Evolutionary conservation across 2,888 invertebrate genomes (phyloP), one percentile per base, ranked within the genome.

Genomic region (Aethes cnicana): DNA sequence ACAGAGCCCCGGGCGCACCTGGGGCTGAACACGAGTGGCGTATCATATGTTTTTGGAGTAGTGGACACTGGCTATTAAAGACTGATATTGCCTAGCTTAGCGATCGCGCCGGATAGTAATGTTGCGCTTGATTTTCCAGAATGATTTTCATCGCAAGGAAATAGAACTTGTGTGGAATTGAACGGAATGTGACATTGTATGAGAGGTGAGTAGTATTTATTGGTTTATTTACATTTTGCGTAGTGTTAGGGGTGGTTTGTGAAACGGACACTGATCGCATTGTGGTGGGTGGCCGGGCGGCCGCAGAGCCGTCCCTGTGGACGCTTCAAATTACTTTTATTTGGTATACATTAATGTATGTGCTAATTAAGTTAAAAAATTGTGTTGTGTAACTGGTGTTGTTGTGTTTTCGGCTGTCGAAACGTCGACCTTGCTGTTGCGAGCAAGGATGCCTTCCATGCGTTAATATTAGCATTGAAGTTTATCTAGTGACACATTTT

Each of bases 151-250:
- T 82, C 78, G 81, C 79, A 72, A 81, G 77, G 72, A 71, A 80
- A 82, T 88, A 85, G 80, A 79, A 79, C 70, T 83, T 75, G 72
- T 81, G 78, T 81, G 82, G 81, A 83, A 86, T 86, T 88, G 83
- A 89, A 83, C 88, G 89, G 89, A 88, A 90, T 89, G 89, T 89
- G 89, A 89, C 89, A 88, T 88, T 83, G 87, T 82, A 88, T 86
- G 83, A 86, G 83, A 89, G 89, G 89, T 89, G 66, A 84, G 88
- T 82, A 62, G 63, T 72, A 74, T 78, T 73, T 72, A 77, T 74
- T 69, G 64, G 81, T 88, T 86, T 87, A 87, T 87, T 87, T 88
- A 87, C 86, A 82, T 87, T 81, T 72, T 68, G 72, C 67, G 67
- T 68, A 68, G 68, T 72, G 74, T 72, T 66, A 68, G 68, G 71